Conservation (phyloP, 2,797 vertebrate species). For the Leuciscus waleckii region DNA sequence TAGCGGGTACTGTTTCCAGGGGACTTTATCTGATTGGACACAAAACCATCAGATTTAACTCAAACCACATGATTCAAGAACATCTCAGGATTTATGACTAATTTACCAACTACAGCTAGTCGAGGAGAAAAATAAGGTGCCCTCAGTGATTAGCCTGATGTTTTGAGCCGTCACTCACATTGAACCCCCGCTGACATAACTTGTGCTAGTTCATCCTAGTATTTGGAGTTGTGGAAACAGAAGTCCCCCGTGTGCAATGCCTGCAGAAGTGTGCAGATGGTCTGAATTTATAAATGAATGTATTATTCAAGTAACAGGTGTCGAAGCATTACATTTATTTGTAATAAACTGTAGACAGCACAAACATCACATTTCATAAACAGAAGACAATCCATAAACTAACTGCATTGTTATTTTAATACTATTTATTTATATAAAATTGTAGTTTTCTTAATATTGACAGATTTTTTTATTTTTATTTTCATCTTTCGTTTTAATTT, state of each 20-base stretch:
- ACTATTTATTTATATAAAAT: no score
- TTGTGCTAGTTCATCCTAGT: background rate
- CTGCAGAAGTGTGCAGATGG: background rate
- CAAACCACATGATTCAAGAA: background rate
- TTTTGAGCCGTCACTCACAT: background rate
- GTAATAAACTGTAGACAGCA: background rate
- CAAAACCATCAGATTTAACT: background rate
- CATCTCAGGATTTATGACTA: background rate
- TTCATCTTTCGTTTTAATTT: background rate
- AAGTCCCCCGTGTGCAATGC: background rate
- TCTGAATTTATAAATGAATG: background rate
- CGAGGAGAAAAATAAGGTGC: background rate
- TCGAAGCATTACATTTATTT: background rate
- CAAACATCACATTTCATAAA: background rate
- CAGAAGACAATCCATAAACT: no score
- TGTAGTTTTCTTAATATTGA: no score
- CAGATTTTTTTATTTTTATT: no score
- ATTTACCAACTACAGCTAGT: background rate
- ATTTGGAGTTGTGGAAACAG: background rate
- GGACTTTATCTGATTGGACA: constrained; percentile 79
- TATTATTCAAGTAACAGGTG: constrained; percentile 4
- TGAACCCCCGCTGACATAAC: background rate
- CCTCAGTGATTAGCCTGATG: background rate
- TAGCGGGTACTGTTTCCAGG: constrained; percentile 87
- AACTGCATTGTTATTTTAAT: background rate